phyloP scores from a whole-genome alignment of 2,113 vertebrate species.

The Machaerirhynchus nigripectus region DNA sequence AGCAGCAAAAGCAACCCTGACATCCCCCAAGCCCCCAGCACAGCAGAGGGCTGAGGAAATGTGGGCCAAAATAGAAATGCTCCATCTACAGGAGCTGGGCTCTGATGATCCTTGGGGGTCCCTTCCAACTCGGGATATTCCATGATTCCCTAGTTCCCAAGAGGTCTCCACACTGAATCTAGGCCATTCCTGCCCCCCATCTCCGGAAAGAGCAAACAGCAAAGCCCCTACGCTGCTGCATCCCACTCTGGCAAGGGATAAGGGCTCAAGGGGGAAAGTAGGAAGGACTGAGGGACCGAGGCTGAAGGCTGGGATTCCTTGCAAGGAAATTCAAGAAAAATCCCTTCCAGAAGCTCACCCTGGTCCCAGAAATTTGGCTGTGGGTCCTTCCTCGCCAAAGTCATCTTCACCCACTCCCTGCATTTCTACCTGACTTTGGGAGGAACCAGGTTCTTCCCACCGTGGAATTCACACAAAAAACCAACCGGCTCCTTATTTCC shows the following conservation, averaged over 20 bases:
- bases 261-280: accelerated
- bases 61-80: not conserved
- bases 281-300: not conserved
- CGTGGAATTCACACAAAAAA: not conserved
- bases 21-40: not conserved
- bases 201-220: not conserved
- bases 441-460: not conserved
- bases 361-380: not conserved
- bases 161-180: not conserved
- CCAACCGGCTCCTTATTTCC: not conserved
- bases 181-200: not conserved
- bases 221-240: accelerated
- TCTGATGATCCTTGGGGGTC: not conserved
- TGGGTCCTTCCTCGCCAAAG: not conserved
- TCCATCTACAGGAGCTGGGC: not conserved
- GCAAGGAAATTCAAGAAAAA: not conserved
- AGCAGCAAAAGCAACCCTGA: not conserved
- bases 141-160: not conserved
- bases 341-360: not conserved
- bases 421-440: not conserved
- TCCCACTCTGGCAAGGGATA: not conserved
- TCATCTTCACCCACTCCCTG: not conserved
- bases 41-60: not conserved
- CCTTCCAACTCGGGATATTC: not conserved
- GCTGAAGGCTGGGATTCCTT: not conserved